Evolutionary conservation across 2,113 vertebrate species (phyloP).

Genomic region (Oxyura jamaicensis): DNA sequence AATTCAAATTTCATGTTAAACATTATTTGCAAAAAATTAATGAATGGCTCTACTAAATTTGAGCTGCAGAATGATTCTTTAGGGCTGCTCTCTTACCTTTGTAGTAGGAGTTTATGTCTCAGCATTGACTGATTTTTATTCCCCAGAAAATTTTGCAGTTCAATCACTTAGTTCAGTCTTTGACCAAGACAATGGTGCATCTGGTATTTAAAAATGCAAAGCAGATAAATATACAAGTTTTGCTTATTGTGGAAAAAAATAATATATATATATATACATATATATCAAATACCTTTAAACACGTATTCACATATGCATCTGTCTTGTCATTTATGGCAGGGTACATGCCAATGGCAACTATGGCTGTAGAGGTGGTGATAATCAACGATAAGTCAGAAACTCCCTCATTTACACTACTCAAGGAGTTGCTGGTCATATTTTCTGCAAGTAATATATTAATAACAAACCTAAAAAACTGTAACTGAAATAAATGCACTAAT

Average conservation of each 20-base stretch:
- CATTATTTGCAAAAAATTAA: neutral
- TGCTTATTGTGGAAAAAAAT: neutral
- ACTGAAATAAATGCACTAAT: neutral
- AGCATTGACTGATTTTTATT: neutral
- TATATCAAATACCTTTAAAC: slow-evolving; percentile 57
- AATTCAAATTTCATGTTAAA: neutral
- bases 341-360: slow-evolving; percentile 26
- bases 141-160: neutral
- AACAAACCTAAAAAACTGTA: neutral
- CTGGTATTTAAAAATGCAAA: neutral
- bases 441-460: neutral
- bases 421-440: neutral
- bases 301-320: slow-evolving; percentile 30
- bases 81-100: neutral
- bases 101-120: neutral
- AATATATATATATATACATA: neutral
- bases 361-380: slow-evolving; percentile 18
- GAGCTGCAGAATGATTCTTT: neutral
- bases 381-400: neutral
- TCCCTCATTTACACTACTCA: neutral
- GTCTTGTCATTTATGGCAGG: slow-evolving; percentile 48
- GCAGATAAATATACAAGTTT: neutral
- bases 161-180: neutral
- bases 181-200: slow-evolving; percentile 24
- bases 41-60: neutral